Evolutionary conservation across 2,888 invertebrate genomes (phyloP).

Genomic region (Leucozona laternaria): DNA sequence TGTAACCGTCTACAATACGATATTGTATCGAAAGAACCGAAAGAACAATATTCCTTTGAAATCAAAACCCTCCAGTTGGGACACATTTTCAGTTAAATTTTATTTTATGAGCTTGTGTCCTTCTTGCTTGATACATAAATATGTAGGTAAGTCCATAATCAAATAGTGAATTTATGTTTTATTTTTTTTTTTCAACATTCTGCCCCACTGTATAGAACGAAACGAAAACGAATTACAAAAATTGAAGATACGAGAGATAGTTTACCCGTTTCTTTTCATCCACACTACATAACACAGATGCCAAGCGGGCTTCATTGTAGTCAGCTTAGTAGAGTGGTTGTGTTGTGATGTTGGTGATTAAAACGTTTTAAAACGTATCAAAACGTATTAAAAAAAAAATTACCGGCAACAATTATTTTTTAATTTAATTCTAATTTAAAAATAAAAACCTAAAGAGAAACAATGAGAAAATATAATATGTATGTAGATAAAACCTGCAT

Average conservation of each 20-base stretch:
- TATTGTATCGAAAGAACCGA: no score
- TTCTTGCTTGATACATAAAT: no score
- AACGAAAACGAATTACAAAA: background rate
- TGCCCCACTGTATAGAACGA: background rate
- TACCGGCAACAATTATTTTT: constrained; percentile 41
- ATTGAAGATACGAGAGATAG: background rate
- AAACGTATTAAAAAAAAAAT: background rate
- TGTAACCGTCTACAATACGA: no score
- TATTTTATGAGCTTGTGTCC: no score
- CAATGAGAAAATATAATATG: background rate
- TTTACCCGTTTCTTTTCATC: background rate
- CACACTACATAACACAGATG: constrained; percentile 1
- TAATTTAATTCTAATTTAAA: background rate
- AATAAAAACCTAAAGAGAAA: background rate
- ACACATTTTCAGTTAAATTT: no score
- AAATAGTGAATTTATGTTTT: no score
- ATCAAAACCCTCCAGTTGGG: no score
- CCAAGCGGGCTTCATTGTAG: background rate
- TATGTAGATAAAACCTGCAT: background rate
- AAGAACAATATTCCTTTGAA: no score
- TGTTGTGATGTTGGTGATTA: constrained; percentile 8
- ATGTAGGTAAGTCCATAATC: no score
- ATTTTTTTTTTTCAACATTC: no score
- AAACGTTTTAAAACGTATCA: constrained; percentile 44
- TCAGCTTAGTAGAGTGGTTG: constrained; percentile 14